Evolutionary conservation across 2,888 invertebrate genomes (phyloP).

Genomic region (Phyllotreta striolata): DNA sequence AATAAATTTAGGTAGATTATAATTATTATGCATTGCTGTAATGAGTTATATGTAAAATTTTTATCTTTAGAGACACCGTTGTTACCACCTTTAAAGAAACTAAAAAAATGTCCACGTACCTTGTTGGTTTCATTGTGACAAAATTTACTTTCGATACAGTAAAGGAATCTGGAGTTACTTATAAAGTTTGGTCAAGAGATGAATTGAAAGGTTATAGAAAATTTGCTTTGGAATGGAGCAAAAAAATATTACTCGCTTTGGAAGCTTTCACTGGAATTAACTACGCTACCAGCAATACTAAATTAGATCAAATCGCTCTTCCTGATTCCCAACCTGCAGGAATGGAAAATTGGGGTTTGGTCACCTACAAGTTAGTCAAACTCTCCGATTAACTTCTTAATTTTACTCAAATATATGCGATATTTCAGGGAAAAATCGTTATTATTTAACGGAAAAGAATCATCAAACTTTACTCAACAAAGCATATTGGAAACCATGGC

Average conservation of each 20-base stretch:
- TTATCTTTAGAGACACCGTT: background rate
- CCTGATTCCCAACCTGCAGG: constrained; percentile 85
- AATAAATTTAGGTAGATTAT: too few relatives aligned
- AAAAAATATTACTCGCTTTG: constrained; percentile 37
- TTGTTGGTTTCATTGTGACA: constrained; percentile 84
- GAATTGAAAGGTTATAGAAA: constrained; percentile 34
- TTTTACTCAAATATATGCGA: too few relatives aligned
- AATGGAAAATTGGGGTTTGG: constrained; percentile 93
- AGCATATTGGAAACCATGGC: constrained; percentile 72
- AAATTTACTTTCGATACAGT: constrained; percentile 66
- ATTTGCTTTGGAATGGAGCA: constrained; percentile 43
- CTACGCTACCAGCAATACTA: constrained; percentile 65
- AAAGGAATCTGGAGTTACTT: constrained; percentile 26
- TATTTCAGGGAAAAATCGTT: constrained; percentile 68
- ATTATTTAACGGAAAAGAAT: constrained; percentile 61
- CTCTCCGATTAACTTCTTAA: too few relatives aligned
- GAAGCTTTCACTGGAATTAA: constrained; percentile 41
- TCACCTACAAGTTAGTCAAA: constrained; percentile 75
- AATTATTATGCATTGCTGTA: background rate
- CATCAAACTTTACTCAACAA: constrained; percentile 69
- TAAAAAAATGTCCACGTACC: constrained; percentile 81
- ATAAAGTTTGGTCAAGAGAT: constrained; percentile 45
- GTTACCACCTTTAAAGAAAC: constrained; percentile 55
- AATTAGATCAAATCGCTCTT: constrained; percentile 83
- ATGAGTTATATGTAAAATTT: background rate